A percentile compares a stretch with the other conserved stretches of the same genome.
Evolutionary conservation across 2,888 invertebrate genomes (phyloP).

Genomic region (Morinoia aosen): DNA sequence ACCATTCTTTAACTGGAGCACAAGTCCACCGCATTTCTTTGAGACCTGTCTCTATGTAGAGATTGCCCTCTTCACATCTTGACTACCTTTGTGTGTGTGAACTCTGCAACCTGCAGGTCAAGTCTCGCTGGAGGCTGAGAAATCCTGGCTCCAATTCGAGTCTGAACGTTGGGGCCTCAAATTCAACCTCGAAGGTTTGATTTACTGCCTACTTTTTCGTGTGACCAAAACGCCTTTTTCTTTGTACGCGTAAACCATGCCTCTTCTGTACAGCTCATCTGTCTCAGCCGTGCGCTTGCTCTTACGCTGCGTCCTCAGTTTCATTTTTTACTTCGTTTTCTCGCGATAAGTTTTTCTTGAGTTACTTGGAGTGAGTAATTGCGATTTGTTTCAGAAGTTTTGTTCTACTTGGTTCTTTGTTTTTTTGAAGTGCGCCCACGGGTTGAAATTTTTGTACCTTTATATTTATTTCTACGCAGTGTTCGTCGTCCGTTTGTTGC

Average conservation of each 20-base stretch:
- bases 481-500: background rate
- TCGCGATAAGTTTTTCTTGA: too few species aligned
- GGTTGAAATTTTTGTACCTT: background rate
- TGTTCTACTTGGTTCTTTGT: background rate
- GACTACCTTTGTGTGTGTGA: background rate
- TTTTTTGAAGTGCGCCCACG: background rate
- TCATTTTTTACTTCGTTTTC: background rate
- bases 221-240: background rate
- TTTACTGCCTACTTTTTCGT: slow-evolving; percentile 40
- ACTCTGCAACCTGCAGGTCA: slow-evolving; percentile 76
- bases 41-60: background rate
- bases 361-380: too few species aligned
- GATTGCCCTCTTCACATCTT: background rate
- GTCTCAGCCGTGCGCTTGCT: background rate
- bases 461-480: background rate
- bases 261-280: background rate
- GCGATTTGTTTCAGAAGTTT: too few species aligned
- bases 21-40: background rate
- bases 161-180: slow-evolving; percentile 89
- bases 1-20: background rate
- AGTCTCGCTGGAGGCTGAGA: slow-evolving; percentile 88
- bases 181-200: slow-evolving; percentile 83
- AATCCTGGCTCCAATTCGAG: slow-evolving; percentile 91
- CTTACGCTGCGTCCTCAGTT: background rate
- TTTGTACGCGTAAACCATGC: background rate